Conservation (phyloP, 2,797 vertebrate genomes). For the Periparus ater region DNA sequence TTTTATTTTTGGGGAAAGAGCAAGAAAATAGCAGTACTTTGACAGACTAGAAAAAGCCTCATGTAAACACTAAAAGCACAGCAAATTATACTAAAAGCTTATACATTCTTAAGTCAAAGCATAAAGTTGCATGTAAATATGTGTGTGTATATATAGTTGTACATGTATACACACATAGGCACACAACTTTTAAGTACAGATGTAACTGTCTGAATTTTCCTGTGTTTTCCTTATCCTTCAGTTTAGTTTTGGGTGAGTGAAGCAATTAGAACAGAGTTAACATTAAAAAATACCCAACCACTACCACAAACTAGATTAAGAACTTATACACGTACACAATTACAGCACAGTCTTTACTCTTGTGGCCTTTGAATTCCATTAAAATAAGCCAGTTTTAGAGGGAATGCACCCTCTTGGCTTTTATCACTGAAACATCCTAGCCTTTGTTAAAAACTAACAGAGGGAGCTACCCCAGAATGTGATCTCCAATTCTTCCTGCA, state of each 20-base stretch:
- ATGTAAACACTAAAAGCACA: constrained; percentile 52
- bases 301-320: constrained; percentile 31
- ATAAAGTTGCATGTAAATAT: neutral
- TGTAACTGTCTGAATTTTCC: neutral
- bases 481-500: neutral
- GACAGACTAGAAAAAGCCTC: constrained; percentile 46
- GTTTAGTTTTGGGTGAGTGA: neutral
- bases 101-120: constrained; percentile 64
- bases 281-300: neutral
- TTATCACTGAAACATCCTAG: constrained; percentile 41
- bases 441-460: constrained; percentile 17
- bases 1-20: constrained; percentile 50
- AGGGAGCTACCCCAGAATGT: constrained; percentile 18
- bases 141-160: neutral
- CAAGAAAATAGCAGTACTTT: constrained; percentile 48
- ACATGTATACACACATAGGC: neutral
- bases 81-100: constrained; percentile 38
- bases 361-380: constrained; percentile 9
- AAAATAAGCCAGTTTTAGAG: neutral
- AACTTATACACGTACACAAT: neutral
- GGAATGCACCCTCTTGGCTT: constrained; percentile 7
- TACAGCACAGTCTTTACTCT: constrained; percentile 28
- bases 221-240: constrained; percentile 3
- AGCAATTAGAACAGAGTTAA: constrained; percentile 10
- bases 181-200: neutral